These are phyloP conservation scores for Coregonus clupeaformis DNA, from an alignment of 2,113 vertebrate genomes.

Conservation along the genomic window DNA sequence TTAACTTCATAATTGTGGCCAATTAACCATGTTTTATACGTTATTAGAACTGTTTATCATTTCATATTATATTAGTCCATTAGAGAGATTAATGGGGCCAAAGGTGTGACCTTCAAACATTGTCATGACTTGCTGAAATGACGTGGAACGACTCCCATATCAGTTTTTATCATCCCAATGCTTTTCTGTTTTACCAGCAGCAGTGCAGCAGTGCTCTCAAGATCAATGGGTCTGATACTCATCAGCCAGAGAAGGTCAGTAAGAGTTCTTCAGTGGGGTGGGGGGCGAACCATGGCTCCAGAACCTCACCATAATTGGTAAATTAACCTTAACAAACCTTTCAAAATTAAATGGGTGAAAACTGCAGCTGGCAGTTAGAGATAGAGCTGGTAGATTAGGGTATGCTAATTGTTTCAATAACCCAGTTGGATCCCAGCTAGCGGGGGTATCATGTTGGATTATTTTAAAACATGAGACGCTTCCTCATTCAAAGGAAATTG, in stretches of 20 bases:
- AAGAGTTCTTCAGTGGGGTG: background rate
- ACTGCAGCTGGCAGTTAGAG: conserved; percentile 11
- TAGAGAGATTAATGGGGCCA: no score
- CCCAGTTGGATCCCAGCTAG: conserved; percentile 44
- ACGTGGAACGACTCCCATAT: no score
- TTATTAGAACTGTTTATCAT: no score
- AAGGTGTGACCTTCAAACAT: no score
- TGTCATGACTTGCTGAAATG: no score
- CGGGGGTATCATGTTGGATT: conserved; percentile 49
- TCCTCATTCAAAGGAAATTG: conserved; percentile 45
- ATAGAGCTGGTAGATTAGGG: conserved; percentile 39
- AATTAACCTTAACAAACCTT: conserved; percentile 26
- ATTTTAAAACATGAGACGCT: conserved; percentile 58
- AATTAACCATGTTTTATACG: no score
- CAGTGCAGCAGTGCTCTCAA: conserved; percentile 5
- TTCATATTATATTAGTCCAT: no score
- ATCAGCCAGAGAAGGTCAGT: conserved; percentile 21
- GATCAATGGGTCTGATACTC: conserved; percentile 32
- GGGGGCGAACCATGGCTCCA: background rate
- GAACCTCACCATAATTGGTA: conserved; percentile 12
- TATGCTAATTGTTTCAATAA: conserved; percentile 41
- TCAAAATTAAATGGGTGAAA: conserved; percentile 21
- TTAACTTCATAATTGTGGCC: no score
- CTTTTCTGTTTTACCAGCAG: no score
- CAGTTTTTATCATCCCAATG: no score